These are phyloP conservation scores for Labrus mixtus DNA, from an alignment of 2,113 vertebrate species.

Conservation along the genomic window DNA sequence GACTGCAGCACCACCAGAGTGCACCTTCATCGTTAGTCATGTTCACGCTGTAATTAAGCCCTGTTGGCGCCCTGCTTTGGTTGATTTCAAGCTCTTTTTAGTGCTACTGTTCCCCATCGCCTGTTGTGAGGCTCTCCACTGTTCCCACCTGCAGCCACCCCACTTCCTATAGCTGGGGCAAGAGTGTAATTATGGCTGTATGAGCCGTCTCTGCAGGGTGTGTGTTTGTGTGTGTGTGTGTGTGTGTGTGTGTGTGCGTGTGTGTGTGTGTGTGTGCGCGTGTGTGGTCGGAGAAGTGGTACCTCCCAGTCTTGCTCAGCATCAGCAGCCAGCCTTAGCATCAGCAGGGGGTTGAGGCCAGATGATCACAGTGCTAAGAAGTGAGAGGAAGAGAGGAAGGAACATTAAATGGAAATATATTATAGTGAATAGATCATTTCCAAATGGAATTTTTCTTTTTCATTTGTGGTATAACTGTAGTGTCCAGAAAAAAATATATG, in stretches of 20 bases:
- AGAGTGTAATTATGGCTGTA: constrained; percentile 65
- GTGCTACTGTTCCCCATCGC: constrained; percentile 19
- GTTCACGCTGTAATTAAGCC: constrained; percentile 71
- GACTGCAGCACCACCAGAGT: constrained; percentile 29
- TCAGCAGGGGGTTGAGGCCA: constrained; percentile 3
- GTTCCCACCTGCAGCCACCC: constrained; percentile 38
- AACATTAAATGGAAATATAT: too few species aligned
- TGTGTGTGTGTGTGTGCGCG: neutral
- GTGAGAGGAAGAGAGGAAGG: neutral
- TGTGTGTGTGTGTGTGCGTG: constrained; percentile 5
- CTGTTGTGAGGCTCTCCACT: constrained; percentile 55
- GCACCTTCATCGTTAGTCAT: constrained; percentile 59
- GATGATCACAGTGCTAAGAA: neutral
- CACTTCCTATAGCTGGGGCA: constrained; percentile 58
- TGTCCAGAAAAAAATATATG: too few species aligned
- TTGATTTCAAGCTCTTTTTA: constrained; percentile 56
- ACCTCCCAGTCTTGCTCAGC: constrained; percentile 33
- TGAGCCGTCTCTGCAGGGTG: constrained; percentile 41
- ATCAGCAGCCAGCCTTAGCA: constrained; percentile 21
- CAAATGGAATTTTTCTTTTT: too few species aligned
- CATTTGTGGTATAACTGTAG: too few species aligned
- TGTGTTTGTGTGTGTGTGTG: constrained; percentile 30
- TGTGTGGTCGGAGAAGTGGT: constrained; percentile 11
- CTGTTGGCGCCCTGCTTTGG: constrained; percentile 43
- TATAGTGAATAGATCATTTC: too few species aligned